Evolutionary conservation across 2,888 invertebrate genomes (phyloP), one percentile per base, ranked within the genome.

Genomic region (Rhingia campestris): DNA sequence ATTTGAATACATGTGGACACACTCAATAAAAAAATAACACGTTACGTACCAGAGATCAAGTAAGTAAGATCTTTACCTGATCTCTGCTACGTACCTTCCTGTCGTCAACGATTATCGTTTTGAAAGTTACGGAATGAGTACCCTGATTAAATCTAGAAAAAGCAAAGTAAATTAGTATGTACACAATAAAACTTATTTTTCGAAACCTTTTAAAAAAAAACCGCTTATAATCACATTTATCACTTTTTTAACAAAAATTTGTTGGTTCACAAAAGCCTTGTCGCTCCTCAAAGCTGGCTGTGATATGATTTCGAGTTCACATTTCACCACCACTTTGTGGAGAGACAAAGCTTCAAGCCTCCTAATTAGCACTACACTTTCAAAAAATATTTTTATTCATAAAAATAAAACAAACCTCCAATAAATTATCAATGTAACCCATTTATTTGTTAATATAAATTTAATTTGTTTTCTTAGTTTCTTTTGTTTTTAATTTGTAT

Each of bases 251-350:
- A 30, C 37, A 4, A 22, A 12, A 10, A 6, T n/a, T n/a, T 43
- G 76, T 30, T 75, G 81, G 41, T 4, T 43, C 22, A 30, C 56
- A 51, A 80, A 87, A 73, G 81, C 81, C 87, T 86, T 88, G 87
- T 87, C 89, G 89, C 89, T 89, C 89, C 89, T 89, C 89, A 89
- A 89, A 89, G 88, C 88, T 89, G 89, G 89, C 88, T 89, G 89
- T 89, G 89, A 89, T 89, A 89, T 88, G 89, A 87, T 84, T 87
- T 86, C 86, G 67, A 14, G 33, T 79, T 64, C 73, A 89, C 89
- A 89, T 88, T 86, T 88, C 89, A 88, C 89, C 56, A 86, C 89
- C 89, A 87, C 88, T 87, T 86, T 88, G 87, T 87, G 86, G 88
- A 88, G 87, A 58, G 88, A 87, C 87, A 88, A 86, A 86, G 86